Conservation (phyloP, 2,888 invertebrate genomes). For the Pedicia rivosa region DNA sequence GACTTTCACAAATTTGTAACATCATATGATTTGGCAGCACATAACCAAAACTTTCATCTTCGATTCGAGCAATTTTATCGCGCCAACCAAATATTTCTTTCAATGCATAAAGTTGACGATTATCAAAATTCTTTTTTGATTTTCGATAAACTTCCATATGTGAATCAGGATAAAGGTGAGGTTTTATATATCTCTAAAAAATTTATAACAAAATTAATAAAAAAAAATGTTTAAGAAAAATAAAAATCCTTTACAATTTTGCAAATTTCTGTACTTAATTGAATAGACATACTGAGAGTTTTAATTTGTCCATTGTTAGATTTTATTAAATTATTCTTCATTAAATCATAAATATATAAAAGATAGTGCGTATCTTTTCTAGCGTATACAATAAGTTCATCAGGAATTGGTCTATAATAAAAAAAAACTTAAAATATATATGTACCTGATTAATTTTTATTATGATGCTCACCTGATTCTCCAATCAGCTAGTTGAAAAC, state of each 20-base stretch:
- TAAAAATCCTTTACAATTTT: conserved; percentile 42
- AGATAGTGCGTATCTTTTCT: conserved; percentile 90
- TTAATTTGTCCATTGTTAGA: conserved; percentile 45
- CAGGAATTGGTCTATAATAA: conserved; percentile 55
- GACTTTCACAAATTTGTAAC: conserved; percentile 67
- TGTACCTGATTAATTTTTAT: conserved; percentile 1
- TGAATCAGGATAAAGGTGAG: conserved; percentile 46
- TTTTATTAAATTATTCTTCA: conserved; percentile 57
- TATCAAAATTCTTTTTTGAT: conserved; percentile 67
- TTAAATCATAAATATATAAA: conserved; percentile 68
- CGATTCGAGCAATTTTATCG: conserved; percentile 61
- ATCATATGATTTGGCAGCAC: conserved; percentile 95
- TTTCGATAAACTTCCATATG: conserved; percentile 62
- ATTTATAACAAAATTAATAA: conserved; percentile 5
- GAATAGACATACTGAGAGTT: conserved; percentile 51
- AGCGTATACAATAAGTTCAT: conserved; percentile 69
- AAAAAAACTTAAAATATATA: conserved; percentile 2
- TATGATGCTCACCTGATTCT: conserved; percentile 44
- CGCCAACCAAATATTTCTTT: conserved; percentile 75
- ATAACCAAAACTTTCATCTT: conserved; percentile 87
- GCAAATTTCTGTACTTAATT: conserved; percentile 60
- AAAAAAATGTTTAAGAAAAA: conserved; percentile 5
- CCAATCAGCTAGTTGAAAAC: conserved; percentile 91
- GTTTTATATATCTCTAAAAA: conserved; percentile 62
- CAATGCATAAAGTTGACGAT: conserved; percentile 69